Evolutionary conservation across 2,797 vertebrate genomes (phyloP), one percentile per base, ranked within the genome.

Genomic region (Diplodus puntazzo): DNA sequence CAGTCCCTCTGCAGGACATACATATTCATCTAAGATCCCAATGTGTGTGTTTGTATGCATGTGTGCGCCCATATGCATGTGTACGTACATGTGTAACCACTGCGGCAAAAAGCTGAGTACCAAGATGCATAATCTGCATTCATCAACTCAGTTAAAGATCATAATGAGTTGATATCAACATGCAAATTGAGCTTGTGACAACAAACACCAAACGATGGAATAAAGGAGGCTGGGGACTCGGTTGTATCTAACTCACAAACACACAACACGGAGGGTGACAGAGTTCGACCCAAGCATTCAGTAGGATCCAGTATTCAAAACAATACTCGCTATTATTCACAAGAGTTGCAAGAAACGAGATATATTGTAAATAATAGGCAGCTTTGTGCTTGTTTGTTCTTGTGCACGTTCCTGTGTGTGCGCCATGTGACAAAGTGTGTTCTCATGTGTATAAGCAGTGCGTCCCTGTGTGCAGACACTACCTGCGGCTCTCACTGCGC

Each of bases 161-260:
- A 81, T 87, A 90, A 92, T 90, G 84, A 88, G 88, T 67, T 88
- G 83, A 90, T 88, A 84, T 87, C 78, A 82, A 87, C 87, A 92
- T 92, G 88, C 87, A 91, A 90, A 93, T 89, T 85, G 73, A 14
- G 79, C 49, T 78, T 80, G 61, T 84, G 83, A 85, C 87, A 91
- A 92, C 83, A 91, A 88, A 87, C 81, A 77, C 58, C 48, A 80
- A 83, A 79, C 69, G 80, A 69, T 67, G 54, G 60, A 82, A 88
- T 76, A 69, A 69, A 82, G n/a, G 71, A 83, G 75, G 60, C 74
- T 53, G 17, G 75, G 71, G 70, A 88, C 59, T 67, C 49, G 48
- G 46, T 53, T n/a, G 48, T 53, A 62, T 8, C 52, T 27, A 46
- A 57, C 59, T 77, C 39, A 60, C 39, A 64, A 43, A 73, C 45